Percentiles rank a stretch among this genome's conserved stretches.
Conservation (phyloP, 2,888 invertebrate species). For the Myopa testacea region DNA sequence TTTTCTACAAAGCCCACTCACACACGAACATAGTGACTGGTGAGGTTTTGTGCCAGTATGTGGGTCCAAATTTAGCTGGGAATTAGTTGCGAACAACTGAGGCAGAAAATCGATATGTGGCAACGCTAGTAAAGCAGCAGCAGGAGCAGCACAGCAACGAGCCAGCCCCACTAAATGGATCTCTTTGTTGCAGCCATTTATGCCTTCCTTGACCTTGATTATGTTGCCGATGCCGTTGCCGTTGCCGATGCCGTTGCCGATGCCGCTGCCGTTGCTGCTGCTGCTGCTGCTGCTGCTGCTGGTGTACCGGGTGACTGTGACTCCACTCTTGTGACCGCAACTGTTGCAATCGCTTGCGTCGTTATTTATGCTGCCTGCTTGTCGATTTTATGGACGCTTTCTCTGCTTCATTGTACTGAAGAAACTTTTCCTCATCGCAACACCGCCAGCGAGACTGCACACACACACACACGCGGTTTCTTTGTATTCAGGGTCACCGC, state of each 20-base stretch:
- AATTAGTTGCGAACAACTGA: neutral
- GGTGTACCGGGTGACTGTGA: too few relatives aligned
- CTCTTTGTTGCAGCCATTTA: slow-evolving; percentile 27
- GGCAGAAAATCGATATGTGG: neutral
- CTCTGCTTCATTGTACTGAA: neutral
- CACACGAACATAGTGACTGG: neutral
- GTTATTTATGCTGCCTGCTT: neutral
- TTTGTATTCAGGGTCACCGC: slow-evolving; percentile 42
- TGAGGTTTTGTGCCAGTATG: neutral
- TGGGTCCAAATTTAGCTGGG: too few relatives aligned
- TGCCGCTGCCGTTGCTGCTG: neutral
- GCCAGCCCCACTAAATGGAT: slow-evolving; percentile 27
- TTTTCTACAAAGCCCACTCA: too few relatives aligned
- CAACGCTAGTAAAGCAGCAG: neutral
- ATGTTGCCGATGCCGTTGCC: neutral
- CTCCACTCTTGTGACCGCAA: too few relatives aligned
- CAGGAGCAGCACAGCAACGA: neutral
- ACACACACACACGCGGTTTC: neutral
- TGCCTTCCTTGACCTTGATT: slow-evolving; percentile 45
- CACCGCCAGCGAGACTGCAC: neutral
- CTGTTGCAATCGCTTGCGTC: neutral
- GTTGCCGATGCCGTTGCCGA: neutral
- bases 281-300: too few relatives aligned
- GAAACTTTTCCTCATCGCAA: too few relatives aligned
- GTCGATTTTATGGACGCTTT: slow-evolving; percentile 24